phyloP scores from a whole-genome alignment of 2,888 invertebrate genomes.

The Caenorhabditis sinica region DNA sequence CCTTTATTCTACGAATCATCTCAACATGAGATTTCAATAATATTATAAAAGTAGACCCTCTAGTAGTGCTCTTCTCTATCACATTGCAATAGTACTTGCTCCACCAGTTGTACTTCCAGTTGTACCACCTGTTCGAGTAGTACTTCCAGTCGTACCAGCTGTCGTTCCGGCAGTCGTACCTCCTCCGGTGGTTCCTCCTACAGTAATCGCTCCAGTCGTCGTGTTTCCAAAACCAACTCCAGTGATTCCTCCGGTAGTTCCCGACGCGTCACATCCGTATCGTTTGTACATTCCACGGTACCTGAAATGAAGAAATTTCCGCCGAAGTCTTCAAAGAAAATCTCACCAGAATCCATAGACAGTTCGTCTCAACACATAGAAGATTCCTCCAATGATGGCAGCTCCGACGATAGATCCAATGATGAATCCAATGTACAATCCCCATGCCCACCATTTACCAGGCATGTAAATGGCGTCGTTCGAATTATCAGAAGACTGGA shows the following conservation, averaged over 20 bases:
- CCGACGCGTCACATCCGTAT: slow-evolving; percentile 66
- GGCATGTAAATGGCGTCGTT: slow-evolving; percentile 14
- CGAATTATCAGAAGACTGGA: not conserved
- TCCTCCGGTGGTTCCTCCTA: slow-evolving; percentile 28
- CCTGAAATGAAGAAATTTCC: slow-evolving; percentile 11
- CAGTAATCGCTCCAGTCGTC: slow-evolving; percentile 22
- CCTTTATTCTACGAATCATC: not conserved
- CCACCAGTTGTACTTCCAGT: slow-evolving; percentile 21
- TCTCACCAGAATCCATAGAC: slow-evolving; percentile 55
- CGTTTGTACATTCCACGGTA: slow-evolving; percentile 69
- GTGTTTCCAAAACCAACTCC: slow-evolving; percentile 48
- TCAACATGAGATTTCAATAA: not conserved
- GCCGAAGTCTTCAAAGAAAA: slow-evolving; percentile 3
- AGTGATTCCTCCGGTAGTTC: slow-evolving; percentile 53
- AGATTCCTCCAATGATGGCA: slow-evolving; percentile 21
- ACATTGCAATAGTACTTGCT: slow-evolving; percentile 31
- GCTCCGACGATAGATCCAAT: slow-evolving; percentile 31
- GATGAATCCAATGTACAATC: slow-evolving; percentile 47
- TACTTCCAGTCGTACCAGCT: not conserved
- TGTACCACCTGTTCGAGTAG: too few relatives aligned
- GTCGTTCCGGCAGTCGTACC: slow-evolving; percentile 33
- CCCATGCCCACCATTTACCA: slow-evolving; percentile 66
- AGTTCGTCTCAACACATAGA: slow-evolving; percentile 51
- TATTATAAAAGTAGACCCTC: not conserved
- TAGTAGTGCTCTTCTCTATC: not conserved